Evolutionary conservation across 1,140 invertebrate genomes (phyloP).

Genomic region (Lordiphosa clarofinis): DNA sequence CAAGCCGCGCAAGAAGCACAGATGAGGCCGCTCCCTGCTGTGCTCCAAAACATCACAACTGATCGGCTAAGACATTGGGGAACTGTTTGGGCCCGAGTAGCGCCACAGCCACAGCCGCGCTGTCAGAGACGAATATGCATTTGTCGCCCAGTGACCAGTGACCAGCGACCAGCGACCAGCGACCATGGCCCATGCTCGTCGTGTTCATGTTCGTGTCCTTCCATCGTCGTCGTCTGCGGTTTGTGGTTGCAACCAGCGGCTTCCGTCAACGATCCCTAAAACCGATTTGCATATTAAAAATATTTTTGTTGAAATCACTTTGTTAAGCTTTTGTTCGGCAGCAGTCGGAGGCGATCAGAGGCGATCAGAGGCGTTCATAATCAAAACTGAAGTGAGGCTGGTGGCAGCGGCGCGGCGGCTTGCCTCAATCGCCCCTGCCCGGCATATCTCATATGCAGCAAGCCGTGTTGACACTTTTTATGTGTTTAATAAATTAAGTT

Average conservation of each 20-base stretch:
- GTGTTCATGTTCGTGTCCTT: conserved; percentile 43
- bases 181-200: too few species aligned
- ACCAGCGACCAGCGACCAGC: too few species aligned
- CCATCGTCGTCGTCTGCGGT: too few species aligned
- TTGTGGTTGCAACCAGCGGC: conserved; percentile 47
- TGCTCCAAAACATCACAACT: conserved; percentile 45
- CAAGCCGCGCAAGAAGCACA: conserved; percentile 31
- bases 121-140: conserved; percentile 35
- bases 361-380: conserved; percentile 59
- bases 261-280: conserved; percentile 61
- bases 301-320: conserved; percentile 55
- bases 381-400: conserved; percentile 69
- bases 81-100: conserved; percentile 29
- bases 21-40: conserved; percentile 41
- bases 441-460: conserved; percentile 71
- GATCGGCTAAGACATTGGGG: conserved; percentile 45
- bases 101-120: conserved; percentile 41
- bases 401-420: background rate
- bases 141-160: conserved; percentile 43
- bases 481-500: conserved; percentile 73
- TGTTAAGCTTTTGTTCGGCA: conserved; percentile 61
- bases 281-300: conserved; percentile 60
- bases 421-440: conserved; percentile 8
- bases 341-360: conserved; percentile 53
- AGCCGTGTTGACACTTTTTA: conserved; percentile 73